These are phyloP conservation scores for Oncopeltus fasciatus DNA, from an alignment of 1,140 invertebrate genomes.

Conservation along the genomic window DNA sequence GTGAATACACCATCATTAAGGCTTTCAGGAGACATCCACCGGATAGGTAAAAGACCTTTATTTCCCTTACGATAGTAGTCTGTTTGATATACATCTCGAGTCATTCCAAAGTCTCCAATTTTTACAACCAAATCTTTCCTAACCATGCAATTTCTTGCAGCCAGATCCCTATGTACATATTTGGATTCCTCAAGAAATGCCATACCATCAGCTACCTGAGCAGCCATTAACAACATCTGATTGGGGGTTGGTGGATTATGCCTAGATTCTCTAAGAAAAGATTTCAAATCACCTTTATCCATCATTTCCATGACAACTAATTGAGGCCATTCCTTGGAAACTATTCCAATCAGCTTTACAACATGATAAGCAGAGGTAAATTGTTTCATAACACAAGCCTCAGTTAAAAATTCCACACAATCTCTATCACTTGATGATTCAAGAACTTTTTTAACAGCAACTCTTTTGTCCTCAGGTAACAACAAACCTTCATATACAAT, in stretches of 20 bases:
- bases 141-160: conserved; percentile 97
- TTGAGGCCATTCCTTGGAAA: conserved; percentile 77
- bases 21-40: conserved; percentile 93
- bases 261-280: conserved; percentile 52
- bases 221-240: conserved; percentile 63
- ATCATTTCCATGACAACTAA: conserved; percentile 96
- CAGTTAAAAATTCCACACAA: conserved; percentile 74
- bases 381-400: conserved; percentile 83
- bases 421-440: conserved; percentile 72
- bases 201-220: conserved; percentile 98
- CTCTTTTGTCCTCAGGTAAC: conserved; percentile 35
- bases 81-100: conserved; percentile 90
- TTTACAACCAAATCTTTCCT: conserved; percentile 80
- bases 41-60: conserved; percentile 63
- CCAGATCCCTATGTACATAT: conserved; percentile 92
- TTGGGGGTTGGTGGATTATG: conserved; percentile 37
- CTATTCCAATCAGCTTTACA: conserved; percentile 85
- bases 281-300: conserved; percentile 86
- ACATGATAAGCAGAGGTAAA: conserved; percentile 77
- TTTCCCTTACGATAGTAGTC: conserved; percentile 92
- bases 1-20: conserved; percentile 89
- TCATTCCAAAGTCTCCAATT: conserved; percentile 92
- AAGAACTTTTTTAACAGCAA: conserved; percentile 91
- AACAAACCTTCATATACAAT: conserved; percentile 71
- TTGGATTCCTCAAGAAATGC: conserved; percentile 86